Evolutionary conservation across 1,140 invertebrate species (phyloP).

Genomic region (Galleria mellonella): DNA sequence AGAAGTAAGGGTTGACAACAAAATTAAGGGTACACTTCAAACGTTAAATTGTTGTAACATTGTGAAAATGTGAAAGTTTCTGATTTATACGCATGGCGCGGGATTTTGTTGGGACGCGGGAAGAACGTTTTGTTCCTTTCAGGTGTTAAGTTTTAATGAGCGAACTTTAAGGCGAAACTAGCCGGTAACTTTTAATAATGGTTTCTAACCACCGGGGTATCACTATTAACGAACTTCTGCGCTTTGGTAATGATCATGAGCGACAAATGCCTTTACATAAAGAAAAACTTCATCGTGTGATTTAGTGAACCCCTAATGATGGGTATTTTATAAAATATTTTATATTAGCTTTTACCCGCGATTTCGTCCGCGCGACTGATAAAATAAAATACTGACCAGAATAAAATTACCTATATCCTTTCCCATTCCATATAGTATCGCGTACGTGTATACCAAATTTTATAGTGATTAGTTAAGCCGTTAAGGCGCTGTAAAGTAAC

Average conservation of each 20-base stretch:
- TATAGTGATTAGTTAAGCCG: too few species aligned
- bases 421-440: too few species aligned
- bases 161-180: constrained; percentile 47
- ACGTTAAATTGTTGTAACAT: neutral
- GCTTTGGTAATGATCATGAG: constrained; percentile 32
- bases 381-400: too few species aligned
- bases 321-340: too few species aligned
- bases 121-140: constrained; percentile 44
- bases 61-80: constrained; percentile 6
- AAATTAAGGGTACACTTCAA: neutral
- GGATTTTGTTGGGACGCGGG: constrained; percentile 27
- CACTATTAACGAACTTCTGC: constrained; percentile 21
- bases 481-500: too few species aligned
- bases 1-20: too few species aligned
- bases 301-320: too few species aligned
- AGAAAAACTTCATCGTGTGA: neutral
- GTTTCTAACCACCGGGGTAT: constrained; percentile 30
- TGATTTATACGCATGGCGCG: constrained; percentile 17
- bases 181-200: constrained; percentile 57
- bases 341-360: too few species aligned
- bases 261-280: constrained; percentile 7
- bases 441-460: too few species aligned
- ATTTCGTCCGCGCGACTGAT: too few species aligned
- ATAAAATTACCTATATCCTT: too few species aligned
- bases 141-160: constrained; percentile 61